Evolutionary conservation across 2,888 invertebrate species (phyloP), one percentile per base, ranked within the genome.

Genomic region (Apodemia hepburni): DNA sequence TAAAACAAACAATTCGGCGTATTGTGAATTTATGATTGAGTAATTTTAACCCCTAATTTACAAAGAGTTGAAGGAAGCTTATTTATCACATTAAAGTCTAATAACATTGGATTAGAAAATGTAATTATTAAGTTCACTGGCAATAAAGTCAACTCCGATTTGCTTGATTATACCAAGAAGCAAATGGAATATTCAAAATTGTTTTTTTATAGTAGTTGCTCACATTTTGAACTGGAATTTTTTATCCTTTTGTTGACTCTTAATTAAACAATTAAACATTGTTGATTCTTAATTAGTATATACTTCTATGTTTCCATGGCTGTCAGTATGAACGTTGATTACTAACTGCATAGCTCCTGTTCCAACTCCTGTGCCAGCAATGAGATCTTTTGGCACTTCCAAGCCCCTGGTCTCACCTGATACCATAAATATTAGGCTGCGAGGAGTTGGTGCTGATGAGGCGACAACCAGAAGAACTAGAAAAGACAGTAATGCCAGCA

Each of bases 321-420:
- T 87, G 68, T 90, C 90, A 0, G 91, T 90, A 38, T 82, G 84
- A 5, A 90, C 80, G 63, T 90, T 90, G 29, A 91, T 75, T 17
- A 90, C 90, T 1, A 91, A 70, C 59, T 91, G 91, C 60, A 90
- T 71, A 3, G 87, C 80, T 0, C 88, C 89, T 0, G 76, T 76
- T 3, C 84, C 85, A 0, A 71, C 71, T 0, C 82, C 85, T 0
- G 77, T 78, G 2, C 85, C 83, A 0, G 84, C 82, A 29, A 85
- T 76, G 3, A 85, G 76, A 38, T 82, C 84, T 22, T 68, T 76
- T 0, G 91, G 91, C 7, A 90, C 73, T 64, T 90, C 91, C 22
- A 91, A 64, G 0, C 90, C 90, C 0, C 84, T 86, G 33, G 91
- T 91, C 62, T 79, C 81, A 1, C 79, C 82, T 5, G 87, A 79